These are phyloP conservation scores for Holothuria scabra DNA, from an alignment of 53 echinoderm and acorn worm species.

Conservation along the genomic window DNA sequence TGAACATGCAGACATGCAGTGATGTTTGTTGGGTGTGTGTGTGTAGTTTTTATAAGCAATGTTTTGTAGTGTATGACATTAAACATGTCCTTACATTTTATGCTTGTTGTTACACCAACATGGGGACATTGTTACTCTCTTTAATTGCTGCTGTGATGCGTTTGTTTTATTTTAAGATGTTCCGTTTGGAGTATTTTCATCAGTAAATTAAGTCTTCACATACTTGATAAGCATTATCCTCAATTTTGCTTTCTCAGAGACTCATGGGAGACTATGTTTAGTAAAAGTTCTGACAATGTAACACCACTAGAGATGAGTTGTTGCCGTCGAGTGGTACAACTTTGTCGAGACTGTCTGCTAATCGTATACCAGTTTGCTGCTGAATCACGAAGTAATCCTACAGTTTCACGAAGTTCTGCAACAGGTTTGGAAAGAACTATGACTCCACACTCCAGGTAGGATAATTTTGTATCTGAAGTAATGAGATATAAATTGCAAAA, in stretches of 20 bases:
- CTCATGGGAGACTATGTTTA: constrained; percentile 95
- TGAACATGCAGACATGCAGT: too few species aligned
- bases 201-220: too few species aligned
- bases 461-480: neutral
- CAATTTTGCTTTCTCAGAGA: constrained; percentile 44
- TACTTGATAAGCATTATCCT: neutral
- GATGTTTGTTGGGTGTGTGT: too few species aligned
- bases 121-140: too few species aligned
- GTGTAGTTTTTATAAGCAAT: too few species aligned
- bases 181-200: too few species aligned
- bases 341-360: constrained; percentile 92
- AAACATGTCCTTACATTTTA: too few species aligned
- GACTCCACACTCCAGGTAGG: constrained; percentile 32
- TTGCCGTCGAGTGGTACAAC: constrained; percentile 79
- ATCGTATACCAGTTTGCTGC: constrained; percentile 99
- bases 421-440: constrained; percentile 27
- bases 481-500: too few species aligned
- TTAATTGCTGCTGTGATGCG: too few species aligned
- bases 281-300: constrained; percentile 83
- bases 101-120: too few species aligned
- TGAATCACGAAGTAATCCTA: constrained; percentile 76
- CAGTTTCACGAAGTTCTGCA: constrained; percentile 20
- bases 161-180: too few species aligned
- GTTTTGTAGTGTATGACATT: too few species aligned
- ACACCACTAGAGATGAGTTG: constrained; percentile 82